These are phyloP conservation scores for Drosophila koepferae DNA, from an alignment of 2,888 invertebrate genomes.

Conservation along the genomic window DNA sequence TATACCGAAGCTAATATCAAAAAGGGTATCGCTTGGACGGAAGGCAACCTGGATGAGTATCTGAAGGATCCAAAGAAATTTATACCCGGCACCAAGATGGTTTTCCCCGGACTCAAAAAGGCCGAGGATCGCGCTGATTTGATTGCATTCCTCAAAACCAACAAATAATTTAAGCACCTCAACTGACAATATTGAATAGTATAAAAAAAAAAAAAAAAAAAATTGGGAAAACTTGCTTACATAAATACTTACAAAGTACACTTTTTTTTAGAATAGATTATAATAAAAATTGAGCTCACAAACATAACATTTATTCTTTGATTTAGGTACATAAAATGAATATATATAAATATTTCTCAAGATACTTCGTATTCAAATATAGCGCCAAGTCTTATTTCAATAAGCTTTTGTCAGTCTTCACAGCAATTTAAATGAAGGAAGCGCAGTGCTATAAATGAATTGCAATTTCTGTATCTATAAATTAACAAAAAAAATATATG, in stretches of 20 bases:
- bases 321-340: neutral
- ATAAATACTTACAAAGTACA: neutral
- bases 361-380: neutral
- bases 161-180: conserved; percentile 53
- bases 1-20: conserved; percentile 98
- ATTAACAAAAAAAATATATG: neutral
- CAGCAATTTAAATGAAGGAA: neutral
- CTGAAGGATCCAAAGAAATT: conserved; percentile 99
- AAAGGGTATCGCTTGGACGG: conserved; percentile 98
- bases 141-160: conserved; percentile 93
- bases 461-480: neutral
- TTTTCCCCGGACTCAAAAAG: conserved; percentile 98
- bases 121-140: conserved; percentile 96
- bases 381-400: neutral
- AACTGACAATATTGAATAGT: neutral
- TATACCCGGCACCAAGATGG: conserved; percentile 99
- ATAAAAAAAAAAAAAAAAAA: no score
- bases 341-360: no score
- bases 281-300: neutral
- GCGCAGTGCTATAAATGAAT: neutral
- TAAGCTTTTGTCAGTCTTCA: neutral
- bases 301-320: neutral
- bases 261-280: conserved; percentile 1
- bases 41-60: conserved; percentile 96
- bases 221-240: neutral